Base-by-base conservation (phyloP, 2,888 invertebrate genomes). In the Leptopterna dolabrata region DNA sequence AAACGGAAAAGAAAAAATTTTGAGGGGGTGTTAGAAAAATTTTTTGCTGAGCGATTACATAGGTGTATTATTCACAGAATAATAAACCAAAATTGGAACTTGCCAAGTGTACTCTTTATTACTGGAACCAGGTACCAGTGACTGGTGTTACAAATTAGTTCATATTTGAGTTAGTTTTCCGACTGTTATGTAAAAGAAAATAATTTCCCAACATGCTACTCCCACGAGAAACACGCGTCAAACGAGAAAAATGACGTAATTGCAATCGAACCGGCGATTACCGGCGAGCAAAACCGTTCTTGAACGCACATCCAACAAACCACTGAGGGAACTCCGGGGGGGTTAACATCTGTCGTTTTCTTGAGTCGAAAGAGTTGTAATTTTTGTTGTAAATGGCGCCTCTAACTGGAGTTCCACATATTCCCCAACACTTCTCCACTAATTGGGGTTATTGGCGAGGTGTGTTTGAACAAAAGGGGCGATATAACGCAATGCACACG, bases 381-480 rank as follows among this genome's bases (percentile, higher is more conserved):
- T 76, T 76, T 76, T 76, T 36, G 41, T 41, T 41, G 41, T 76
- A 76, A 76, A 76, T 0, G 73, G 30, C 29, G 73, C 73, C n/a
- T 41, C n/a, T 76, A 76, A 76, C 36, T 76, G 19, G 30, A 7
- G n/a, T n/a, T 19, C 19, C 30, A 16, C 41, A 4, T 19, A 16
- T 16, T 14, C 55, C 9, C 7, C 71, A 71, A 36, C 36, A 76
- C 73, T 76, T 41, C n/a, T 36, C 19, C 30, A 76, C 73, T 76
- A 76, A 76, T 76, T 76, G 9, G 36, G 73, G 73, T 76, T 36
- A 76, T 76, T 41, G 73, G 41, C 16, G 73, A 41, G 73, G 73
- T 36, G 73, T 36, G 36, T 76, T 30, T 7, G 73, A 30, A 71
- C 71, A 27, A 30, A 19, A 71, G 27, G 41, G 41, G 73, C 30